phyloP scores from a whole-genome alignment of 2,113 vertebrate species.

The cat (Felis catus) region F.catus_Fca126_mat1.0 CM031425.1:37836501-37837000 shows the following conservation, averaged over 20 bases:
- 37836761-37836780: neutral
- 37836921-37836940: neutral
- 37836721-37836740: neutral
- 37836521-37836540: neutral
- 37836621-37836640: neutral
- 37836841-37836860: neutral
- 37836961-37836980: neutral
- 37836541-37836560: neutral
- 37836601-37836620: neutral
- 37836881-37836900: neutral
- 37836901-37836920: neutral
- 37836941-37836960: conserved; percentile 19
- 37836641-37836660: conserved; percentile 18
- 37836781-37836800: neutral
- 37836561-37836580: neutral
- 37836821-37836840: neutral
- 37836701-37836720: conserved; percentile 15
- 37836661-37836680: conserved; percentile 14
- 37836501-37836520: neutral
- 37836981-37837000: no score
- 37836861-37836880: conserved; percentile 17
- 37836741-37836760: neutral
- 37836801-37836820: neutral
- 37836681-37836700: conserved; percentile 20
- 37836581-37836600: neutral